Conservation (phyloP, 2,113 vertebrate species). For the Lonchura striata region DNA sequence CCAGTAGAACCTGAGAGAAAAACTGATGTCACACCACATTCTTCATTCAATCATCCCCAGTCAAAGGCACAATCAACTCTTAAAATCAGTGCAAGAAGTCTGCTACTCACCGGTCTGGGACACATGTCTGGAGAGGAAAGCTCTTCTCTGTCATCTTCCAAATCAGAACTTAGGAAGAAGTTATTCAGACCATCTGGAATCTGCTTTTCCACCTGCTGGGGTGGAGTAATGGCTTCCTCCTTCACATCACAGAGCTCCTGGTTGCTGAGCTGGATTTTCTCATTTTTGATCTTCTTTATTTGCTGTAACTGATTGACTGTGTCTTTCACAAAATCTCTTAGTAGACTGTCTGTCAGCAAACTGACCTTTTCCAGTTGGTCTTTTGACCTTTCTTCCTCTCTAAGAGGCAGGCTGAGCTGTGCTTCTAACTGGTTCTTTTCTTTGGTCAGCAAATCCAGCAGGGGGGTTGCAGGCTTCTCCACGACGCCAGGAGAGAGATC, state of each 20-base stretch:
- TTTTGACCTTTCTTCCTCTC: slow-evolving; percentile 57
- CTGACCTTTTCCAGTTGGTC: slow-evolving; percentile 70
- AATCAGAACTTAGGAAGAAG: slow-evolving; percentile 71
- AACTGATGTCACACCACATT: not conserved
- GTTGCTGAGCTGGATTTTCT: slow-evolving; percentile 85
- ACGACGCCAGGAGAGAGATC: slow-evolving; percentile 19
- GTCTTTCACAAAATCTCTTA: slow-evolving; percentile 84
- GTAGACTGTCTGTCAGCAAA: slow-evolving; percentile 81
- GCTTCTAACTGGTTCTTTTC: slow-evolving; percentile 76
- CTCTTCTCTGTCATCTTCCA: slow-evolving; percentile 85
- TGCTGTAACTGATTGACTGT: slow-evolving; percentile 82
- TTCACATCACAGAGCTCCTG: slow-evolving; percentile 60
- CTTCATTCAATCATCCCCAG: not conserved
- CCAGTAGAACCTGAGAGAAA: not conserved
- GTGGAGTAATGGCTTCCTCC: slow-evolving; percentile 3
- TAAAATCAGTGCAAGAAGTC: not conserved
- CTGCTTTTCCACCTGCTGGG: slow-evolving; percentile 47
- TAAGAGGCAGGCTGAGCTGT: slow-evolving; percentile 60
- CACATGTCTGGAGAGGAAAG: slow-evolving; percentile 91
- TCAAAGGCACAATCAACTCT: not conserved
- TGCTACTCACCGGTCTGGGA: slow-evolving; percentile 85
- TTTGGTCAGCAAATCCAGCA: slow-evolving; percentile 78
- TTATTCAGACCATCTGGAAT: slow-evolving; percentile 67
- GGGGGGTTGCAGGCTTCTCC: slow-evolving; percentile 71
- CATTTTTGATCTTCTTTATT: slow-evolving; percentile 83